These are phyloP conservation scores for Caenorhabditis auriculariae DNA, from an alignment of 2,888 invertebrate genomes.

Conservation along the genomic window DNA sequence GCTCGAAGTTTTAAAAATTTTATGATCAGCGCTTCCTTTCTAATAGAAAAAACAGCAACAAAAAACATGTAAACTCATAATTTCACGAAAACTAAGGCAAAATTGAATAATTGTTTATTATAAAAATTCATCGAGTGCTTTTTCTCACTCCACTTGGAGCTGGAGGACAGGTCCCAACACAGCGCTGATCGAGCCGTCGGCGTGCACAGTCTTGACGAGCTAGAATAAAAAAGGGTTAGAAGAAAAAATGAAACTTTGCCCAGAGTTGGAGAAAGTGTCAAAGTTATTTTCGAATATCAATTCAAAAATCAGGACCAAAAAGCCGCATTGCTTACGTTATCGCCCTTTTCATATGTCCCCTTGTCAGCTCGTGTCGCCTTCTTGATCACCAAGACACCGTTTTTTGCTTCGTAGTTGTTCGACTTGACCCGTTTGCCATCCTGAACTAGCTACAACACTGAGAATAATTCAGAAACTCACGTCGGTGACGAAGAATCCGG, in stretches of 20 bases:
- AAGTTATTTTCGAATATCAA: not conserved
- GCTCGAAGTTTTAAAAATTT: too few relatives aligned
- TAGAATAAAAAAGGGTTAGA: too few relatives aligned
- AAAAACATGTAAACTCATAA: too few relatives aligned
- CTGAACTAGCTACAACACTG: too few relatives aligned
- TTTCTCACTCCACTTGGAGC: constrained; percentile 7
- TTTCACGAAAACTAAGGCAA: too few relatives aligned
- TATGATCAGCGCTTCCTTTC: too few relatives aligned
- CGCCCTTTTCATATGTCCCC: constrained; percentile 14
- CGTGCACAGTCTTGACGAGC: constrained; percentile 6
- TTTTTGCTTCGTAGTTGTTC: constrained; percentile 13
- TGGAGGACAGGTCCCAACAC: constrained; percentile 13
- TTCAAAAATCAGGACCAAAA: not conserved
- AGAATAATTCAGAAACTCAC: too few relatives aligned
- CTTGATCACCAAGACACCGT: constrained; percentile 21
- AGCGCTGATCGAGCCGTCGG: constrained; percentile 8
- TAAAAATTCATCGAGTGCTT: too few relatives aligned
- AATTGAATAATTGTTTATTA: too few relatives aligned
- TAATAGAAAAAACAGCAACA: too few relatives aligned
- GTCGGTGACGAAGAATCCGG: constrained; percentile 15
- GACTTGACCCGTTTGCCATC: constrained; percentile 21
- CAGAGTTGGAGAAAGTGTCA: too few relatives aligned
- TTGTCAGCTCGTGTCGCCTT: constrained; percentile 22
- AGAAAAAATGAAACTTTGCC: too few relatives aligned
- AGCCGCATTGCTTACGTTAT: constrained; percentile 13